Conservation (phyloP, 2,113 vertebrate species). For the Prolemur simus region DNA sequence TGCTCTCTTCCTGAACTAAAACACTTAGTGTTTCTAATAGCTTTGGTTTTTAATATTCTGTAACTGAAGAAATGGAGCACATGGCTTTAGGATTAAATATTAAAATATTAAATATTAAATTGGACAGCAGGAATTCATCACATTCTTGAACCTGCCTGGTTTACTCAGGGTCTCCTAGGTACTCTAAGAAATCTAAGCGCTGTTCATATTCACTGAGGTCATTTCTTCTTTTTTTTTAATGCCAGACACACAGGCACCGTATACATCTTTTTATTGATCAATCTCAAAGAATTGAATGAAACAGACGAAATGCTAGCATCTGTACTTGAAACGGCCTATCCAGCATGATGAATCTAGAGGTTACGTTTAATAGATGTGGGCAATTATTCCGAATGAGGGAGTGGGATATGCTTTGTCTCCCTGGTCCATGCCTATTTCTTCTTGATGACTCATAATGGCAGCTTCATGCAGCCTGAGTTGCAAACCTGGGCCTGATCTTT, state of each 20-base stretch:
- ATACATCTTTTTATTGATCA: slow-evolving; percentile 70
- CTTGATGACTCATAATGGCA: slow-evolving; percentile 38
- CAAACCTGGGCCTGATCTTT: slow-evolving; percentile 9
- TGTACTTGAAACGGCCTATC: slow-evolving; percentile 64
- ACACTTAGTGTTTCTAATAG: slow-evolving; percentile 70
- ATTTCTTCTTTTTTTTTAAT: slow-evolving; percentile 56
- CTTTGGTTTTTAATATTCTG: slow-evolving; percentile 64
- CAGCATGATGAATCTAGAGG: slow-evolving; percentile 63
- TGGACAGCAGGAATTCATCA: slow-evolving; percentile 65
- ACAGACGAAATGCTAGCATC: slow-evolving; percentile 38
- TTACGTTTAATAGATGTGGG: slow-evolving; percentile 70
- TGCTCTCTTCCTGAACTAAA: slow-evolving; percentile 56
- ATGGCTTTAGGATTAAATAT: slow-evolving; percentile 75
- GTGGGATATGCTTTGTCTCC: not conserved
- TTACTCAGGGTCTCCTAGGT: slow-evolving; percentile 46
- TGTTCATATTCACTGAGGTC: slow-evolving; percentile 54
- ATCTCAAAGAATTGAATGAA: slow-evolving; percentile 57
- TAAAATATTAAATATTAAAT: slow-evolving; percentile 82
- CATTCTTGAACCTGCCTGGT: slow-evolving; percentile 36
- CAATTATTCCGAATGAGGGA: slow-evolving; percentile 61
- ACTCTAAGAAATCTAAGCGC: slow-evolving; percentile 39
- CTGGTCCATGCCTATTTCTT: slow-evolving; percentile 58
- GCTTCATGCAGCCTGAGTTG: slow-evolving; percentile 27
- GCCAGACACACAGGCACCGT: slow-evolving; percentile 75
- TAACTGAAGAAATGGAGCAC: slow-evolving; percentile 55